Conservation (phyloP, 64 coral and sea anemone genomes). For the Stylophora pistillata region DNA sequence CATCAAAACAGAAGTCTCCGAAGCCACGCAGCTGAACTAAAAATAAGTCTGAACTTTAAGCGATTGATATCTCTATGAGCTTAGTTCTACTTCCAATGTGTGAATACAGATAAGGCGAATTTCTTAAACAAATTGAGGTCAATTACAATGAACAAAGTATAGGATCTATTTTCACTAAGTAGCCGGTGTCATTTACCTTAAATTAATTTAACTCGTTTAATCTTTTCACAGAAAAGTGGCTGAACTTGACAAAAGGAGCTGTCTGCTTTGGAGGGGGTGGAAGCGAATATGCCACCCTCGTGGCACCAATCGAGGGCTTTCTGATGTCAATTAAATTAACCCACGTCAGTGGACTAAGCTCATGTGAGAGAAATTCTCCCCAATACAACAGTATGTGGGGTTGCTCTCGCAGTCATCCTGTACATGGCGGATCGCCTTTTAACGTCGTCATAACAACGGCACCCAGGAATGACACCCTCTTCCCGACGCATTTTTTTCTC, state of each 20-base stretch:
- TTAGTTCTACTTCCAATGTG: too few species aligned
- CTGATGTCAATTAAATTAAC: constrained; percentile 29
- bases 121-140: too few species aligned
- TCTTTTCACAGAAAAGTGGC: constrained; percentile 10
- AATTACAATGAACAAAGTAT: too few species aligned
- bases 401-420: constrained; percentile 19
- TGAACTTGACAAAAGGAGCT: not conserved
- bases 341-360: constrained; percentile 5
- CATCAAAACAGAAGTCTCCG: too few species aligned
- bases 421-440: not conserved
- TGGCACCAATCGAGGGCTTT: constrained; percentile 20
- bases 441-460: constrained; percentile 30
- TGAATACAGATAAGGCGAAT: too few species aligned
- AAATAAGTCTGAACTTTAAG: too few species aligned
- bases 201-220: not conserved
- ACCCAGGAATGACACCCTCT: not conserved
- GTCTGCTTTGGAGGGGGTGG: constrained; percentile 5
- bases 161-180: too few species aligned
- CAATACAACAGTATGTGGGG: constrained; percentile 14
- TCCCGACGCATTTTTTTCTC: not conserved
- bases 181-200: too few species aligned
- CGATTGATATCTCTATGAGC: too few species aligned
- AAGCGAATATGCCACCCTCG: not conserved
- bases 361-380: not conserved
- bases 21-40: too few species aligned